A percentile compares a stretch with the other conserved stretches of the same genome.
These are phyloP conservation scores for Paracyprichromis sp. DNA, from an alignment of 2,113 vertebrate species.

Conservation along the genomic window DNA sequence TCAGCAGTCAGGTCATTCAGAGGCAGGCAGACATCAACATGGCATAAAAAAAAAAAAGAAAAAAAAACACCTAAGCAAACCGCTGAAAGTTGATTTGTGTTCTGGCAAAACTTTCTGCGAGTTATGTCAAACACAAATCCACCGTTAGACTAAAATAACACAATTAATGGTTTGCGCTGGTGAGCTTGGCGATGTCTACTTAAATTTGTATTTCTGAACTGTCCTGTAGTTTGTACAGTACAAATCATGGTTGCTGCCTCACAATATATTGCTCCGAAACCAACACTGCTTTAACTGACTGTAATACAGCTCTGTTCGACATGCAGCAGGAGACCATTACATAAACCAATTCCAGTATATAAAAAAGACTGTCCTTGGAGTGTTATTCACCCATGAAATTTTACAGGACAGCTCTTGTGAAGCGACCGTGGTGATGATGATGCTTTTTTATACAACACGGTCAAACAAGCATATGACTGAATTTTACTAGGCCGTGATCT, in stretches of 20 bases:
- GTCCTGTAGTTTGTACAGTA: neutral
- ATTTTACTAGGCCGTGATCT: neutral
- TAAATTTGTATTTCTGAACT: neutral
- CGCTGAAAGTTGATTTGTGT: rapidly evolving
- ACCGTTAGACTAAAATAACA: neutral
- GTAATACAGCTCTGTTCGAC: neutral
- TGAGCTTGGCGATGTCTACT: neutral
- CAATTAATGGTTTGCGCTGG: neutral
- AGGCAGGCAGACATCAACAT: neutral
- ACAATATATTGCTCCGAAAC: neutral
- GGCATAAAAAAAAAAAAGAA: neutral
- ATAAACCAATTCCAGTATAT: neutral
- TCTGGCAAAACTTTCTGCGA: neutral
- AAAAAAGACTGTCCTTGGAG: neutral
- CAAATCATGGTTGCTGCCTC: neutral
- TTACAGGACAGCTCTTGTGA: conserved; percentile 15
- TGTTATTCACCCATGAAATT: conserved; percentile 8
- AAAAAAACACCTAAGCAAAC: neutral
- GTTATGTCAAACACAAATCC: neutral
- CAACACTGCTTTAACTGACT: neutral
- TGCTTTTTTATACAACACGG: neutral
- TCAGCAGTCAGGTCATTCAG: neutral
- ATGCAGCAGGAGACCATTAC: neutral
- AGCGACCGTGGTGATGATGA: neutral
- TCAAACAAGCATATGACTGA: neutral